Evolutionary conservation across 2,797 vertebrate genomes (phyloP).

Genomic region (Pangasius macronema): DNA sequence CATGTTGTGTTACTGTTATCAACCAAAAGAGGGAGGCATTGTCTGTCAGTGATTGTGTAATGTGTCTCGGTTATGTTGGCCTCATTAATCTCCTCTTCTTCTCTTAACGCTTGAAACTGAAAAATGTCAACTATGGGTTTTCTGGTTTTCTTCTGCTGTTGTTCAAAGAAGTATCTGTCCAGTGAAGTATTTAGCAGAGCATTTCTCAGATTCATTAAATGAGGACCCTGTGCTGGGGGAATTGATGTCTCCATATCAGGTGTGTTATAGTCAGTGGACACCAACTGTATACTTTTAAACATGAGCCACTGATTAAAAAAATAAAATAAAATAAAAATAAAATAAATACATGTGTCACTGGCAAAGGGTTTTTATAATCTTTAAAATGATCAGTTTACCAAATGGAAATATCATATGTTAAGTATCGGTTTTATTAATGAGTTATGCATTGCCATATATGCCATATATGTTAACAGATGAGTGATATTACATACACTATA

Average conservation of each 20-base stretch:
- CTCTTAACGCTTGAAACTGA: neutral
- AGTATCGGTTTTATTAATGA: neutral
- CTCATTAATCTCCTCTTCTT: neutral
- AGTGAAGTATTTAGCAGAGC: neutral
- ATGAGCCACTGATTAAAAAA: neutral
- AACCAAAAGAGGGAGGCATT: constrained; percentile 37
- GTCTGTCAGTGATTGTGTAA: neutral
- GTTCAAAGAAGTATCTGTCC: neutral
- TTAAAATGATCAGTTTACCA: neutral
- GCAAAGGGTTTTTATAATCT: neutral
- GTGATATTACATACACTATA: neutral
- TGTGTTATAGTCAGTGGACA: neutral
- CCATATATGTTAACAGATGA: neutral
- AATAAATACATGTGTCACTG: neutral
- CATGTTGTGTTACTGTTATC: neutral
- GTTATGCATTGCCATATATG: neutral
- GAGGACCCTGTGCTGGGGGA: neutral
- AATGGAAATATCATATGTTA: neutral
- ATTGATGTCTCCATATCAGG: neutral
- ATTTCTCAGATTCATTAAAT: neutral
- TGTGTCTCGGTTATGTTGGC: neutral
- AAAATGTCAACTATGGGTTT: neutral
- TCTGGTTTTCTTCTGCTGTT: neutral
- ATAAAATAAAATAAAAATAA: neutral
- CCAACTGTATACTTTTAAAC: neutral